Base-by-base conservation (phyloP, 2,797 vertebrate species). In the Petrocephalus schoutedeni region DNA sequence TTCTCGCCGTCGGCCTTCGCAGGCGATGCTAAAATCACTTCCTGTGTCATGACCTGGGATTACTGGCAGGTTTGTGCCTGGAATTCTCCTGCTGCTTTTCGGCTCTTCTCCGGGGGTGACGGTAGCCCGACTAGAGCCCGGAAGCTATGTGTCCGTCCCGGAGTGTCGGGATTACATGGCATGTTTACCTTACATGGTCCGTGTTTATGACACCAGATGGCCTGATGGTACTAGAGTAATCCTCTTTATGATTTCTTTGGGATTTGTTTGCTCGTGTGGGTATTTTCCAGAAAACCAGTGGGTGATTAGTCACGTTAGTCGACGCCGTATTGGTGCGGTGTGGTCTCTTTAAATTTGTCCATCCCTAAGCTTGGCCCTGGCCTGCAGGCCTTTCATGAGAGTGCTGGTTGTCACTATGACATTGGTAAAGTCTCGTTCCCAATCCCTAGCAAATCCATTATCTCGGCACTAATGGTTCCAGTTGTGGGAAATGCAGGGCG, bases 161-260 rank as follows among this genome's bases (percentile, higher is more conserved):
- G 64, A 71, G 64, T 45, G 71, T 77, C 41, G 41, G 71, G 32
- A 49, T 77, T 49, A 49, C 71, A 77, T 77, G 71, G 71, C 71
- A 41, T 77, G 71, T 77, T 77, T 77, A 49, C 71, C 71, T 77
- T 77, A 77, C 41, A 49, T 77, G 71, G 71, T 49, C 71, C 71
- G 41, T 49, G 41, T 49, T 77, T 41, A 77, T 77, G 71, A 77
- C 71, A 77, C 71, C 71, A 77, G 71, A 77, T 77, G 71, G 71
- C 41, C 71, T 77, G 41, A 77, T 77, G 32, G 41, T 49, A 41
- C 71, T 45, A 77, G 36, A 49, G 19, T 49, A 77, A 77, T 77
- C 71, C 71, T 77, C 71, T 77, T 77, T 41, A 77, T 77, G 71
- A 77, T 77, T 49, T 77, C 71, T 77, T 77, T 77, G 71, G 71